A percentile compares a stretch with the other conserved stretches of the same genome.
Conservation (phyloP, 2,113 vertebrate species). For the Xerus inauris region DNA sequence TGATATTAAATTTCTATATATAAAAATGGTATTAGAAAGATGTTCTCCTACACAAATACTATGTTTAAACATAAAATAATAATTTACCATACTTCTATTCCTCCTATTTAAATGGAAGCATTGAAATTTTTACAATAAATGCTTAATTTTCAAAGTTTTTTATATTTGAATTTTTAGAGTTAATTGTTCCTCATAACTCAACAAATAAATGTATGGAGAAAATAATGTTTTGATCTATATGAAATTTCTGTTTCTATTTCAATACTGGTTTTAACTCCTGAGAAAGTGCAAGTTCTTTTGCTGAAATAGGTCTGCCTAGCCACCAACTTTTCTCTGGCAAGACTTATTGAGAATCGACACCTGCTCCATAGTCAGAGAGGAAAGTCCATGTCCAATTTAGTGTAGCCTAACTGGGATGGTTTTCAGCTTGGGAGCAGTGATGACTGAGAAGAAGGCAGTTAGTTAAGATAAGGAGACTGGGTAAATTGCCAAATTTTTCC, state of each 20-base stretch:
- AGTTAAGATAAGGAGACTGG: background rate
- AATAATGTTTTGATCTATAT: background rate
- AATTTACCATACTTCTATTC: background rate
- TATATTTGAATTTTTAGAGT: background rate
- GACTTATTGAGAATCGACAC: background rate
- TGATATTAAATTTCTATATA: conserved; percentile 26
- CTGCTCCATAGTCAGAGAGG: background rate
- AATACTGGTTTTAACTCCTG: background rate
- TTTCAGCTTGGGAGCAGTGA: background rate
- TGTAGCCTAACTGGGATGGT: background rate
- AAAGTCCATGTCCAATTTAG: accelerated
- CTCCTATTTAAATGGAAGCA: background rate
- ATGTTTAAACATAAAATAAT: background rate
- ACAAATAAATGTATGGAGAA: background rate
- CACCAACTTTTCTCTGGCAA: background rate
- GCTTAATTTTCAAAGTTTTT: background rate
- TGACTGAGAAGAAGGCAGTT: background rate
- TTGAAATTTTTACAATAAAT: background rate
- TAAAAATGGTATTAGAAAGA: background rate
- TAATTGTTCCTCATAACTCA: background rate
- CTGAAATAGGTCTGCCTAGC: background rate
- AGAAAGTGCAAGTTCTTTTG: background rate
- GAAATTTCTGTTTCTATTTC: background rate
- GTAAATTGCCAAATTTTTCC: background rate
- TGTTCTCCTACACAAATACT: background rate